Conservation (phyloP, 2,113 vertebrate genomes). For the pig (Sus scrofa) region DNA sequence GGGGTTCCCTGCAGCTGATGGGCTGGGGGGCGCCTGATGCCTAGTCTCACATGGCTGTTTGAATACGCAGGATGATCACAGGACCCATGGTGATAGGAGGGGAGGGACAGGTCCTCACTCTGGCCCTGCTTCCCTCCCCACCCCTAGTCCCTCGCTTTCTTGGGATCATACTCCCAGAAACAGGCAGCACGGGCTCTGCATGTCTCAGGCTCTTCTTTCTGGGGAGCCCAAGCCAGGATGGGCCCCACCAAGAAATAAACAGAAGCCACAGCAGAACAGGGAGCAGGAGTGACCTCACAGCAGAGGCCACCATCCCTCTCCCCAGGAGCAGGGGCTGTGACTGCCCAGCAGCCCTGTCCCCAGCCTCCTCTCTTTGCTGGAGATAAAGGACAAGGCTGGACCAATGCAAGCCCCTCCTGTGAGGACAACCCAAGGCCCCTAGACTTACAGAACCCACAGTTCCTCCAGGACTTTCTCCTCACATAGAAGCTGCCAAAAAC, state of each 20-base stretch:
- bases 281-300: neutral
- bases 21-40: neutral
- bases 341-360: neutral
- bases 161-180: neutral
- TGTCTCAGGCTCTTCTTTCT: neutral
- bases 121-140: neutral
- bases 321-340: neutral
- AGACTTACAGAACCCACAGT: neutral
- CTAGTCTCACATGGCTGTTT: neutral
- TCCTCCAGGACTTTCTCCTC: neutral
- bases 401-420: neutral
- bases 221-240: neutral
- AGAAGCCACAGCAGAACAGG: neutral
- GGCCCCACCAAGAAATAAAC: neutral
- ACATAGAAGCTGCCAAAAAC: neutral
- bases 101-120: neutral
- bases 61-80: neutral
- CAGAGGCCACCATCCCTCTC: neutral
- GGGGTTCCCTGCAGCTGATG: too few species aligned
- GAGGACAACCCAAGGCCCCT: neutral
- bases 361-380: neutral
- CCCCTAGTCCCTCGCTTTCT: neutral
- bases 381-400: neutral
- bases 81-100: neutral
- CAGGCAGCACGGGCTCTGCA: fast-evolving